phyloP scores from a whole-genome alignment of 1,140 invertebrate species.

The Euglossa dilemma region DNA sequence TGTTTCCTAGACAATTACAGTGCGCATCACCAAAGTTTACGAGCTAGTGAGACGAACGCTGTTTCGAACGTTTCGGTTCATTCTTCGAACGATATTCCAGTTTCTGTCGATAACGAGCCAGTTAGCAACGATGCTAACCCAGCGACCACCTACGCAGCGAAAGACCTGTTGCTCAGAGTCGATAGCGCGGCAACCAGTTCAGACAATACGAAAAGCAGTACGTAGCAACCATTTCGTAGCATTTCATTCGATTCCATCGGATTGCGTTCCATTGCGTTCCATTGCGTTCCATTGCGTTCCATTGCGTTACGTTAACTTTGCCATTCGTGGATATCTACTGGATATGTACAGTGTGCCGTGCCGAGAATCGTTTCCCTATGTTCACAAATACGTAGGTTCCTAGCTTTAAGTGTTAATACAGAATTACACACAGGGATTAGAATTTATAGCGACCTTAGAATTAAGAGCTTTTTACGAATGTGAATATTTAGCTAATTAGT shows the following conservation, averaged over 20 bases:
- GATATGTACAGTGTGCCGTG: constrained; percentile 44
- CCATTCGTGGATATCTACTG: constrained; percentile 11
- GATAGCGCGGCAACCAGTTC: constrained; percentile 14
- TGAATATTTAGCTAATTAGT: constrained; percentile 50
- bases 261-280: neutral
- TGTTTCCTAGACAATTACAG: constrained; percentile 69
- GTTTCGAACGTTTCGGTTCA: constrained; percentile 3
- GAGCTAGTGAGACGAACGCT: constrained; percentile 47
- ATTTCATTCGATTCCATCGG: neutral
- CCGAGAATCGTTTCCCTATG: constrained; percentile 58
- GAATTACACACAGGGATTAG: constrained; percentile 69
- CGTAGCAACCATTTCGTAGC: constrained; percentile 55
- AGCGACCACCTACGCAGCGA: constrained; percentile 39
- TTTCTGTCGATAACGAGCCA: constrained; percentile 8
- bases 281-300: neutral
- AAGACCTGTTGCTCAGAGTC: constrained; percentile 50
- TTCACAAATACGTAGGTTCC: constrained; percentile 56
- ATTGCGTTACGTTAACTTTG: neutral
- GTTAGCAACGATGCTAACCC: constrained; percentile 19
- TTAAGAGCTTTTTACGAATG: constrained; percentile 57
- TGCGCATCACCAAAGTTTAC: constrained; percentile 71
- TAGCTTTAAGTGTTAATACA: constrained; percentile 69
- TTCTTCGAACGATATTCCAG: neutral
- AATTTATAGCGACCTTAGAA: constrained; percentile 66
- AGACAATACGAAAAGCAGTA: constrained; percentile 45